Evolutionary conservation across 2,113 vertebrate genomes (phyloP), one percentile per base, ranked within the genome.

Genomic region (Leptosomus discolor): DNA sequence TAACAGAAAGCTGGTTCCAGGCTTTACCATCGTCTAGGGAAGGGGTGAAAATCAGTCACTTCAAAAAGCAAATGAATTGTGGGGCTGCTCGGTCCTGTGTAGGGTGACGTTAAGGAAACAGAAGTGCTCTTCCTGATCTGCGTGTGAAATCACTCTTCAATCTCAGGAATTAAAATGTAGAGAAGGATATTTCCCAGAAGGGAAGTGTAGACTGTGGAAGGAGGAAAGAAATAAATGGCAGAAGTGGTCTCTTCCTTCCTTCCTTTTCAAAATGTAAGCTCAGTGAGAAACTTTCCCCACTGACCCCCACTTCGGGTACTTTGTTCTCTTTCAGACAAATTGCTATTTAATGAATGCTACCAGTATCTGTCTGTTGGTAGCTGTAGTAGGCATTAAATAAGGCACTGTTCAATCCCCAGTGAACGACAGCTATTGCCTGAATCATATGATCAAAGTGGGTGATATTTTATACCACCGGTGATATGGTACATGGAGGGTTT

Each of bases 101-200:
- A 26, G 56, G 69, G 60, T 34, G 61, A 48, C 6, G 8, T 5
- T 23, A 74, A 69, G 71, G 56, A 92, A 73, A 85, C 27, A 63
- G 78, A 86, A 84, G 46, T 36, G 76, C 46, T 82, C 73, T 65
- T 61, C 79, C 73, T 69, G 79, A n/a, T 58, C 89, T 92, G 71
- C 12, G 1, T 60, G 65, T 84, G 95, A 84, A 93, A 73, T 67
- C 90, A 53, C 60, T 75, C 83, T 61, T 91, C 88, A 70, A 5
- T 94, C 94, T 96, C 96, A 95, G 95, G 96, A 97, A 96, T 84
- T 65, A 34, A 80, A 65, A 17, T 15, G 34, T 10, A 65, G 74
- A 61, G 48, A 81, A 82, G 63, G 74, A 78, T 41, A 70, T 92
- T 85, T 89, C 86, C 36, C n/a, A 3, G 37, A 7, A 86, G 50